A percentile compares a stretch with the other conserved stretches of the same genome.
phyloP scores from a whole-genome alignment of 2,888 invertebrate species.

The Hydrotaea diabolus region DNA sequence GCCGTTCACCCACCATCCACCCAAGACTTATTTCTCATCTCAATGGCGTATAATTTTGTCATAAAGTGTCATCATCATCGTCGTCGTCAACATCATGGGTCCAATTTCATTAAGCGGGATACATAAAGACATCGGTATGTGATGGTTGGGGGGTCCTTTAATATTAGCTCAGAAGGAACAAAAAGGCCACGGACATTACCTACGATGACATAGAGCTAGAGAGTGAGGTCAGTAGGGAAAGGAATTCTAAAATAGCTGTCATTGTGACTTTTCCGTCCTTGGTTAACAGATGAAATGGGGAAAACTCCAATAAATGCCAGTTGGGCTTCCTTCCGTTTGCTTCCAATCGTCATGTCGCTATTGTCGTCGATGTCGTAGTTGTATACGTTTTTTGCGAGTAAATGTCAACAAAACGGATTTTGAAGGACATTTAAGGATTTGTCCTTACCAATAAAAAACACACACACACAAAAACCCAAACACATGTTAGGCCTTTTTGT shows the following conservation, averaged over 20 bases:
- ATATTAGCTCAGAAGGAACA: neutral
- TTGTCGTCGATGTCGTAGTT: neutral
- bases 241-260: neutral
- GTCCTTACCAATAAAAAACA: neutral
- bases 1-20: neutral
- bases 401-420: neutral
- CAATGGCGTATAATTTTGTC: slow-evolving; percentile 14
- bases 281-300: neutral
- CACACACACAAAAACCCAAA: neutral
- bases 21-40: too few species aligned
- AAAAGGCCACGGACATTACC: neutral
- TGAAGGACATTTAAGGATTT: neutral
- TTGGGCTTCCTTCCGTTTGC: neutral
- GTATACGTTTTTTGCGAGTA: neutral
- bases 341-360: neutral
- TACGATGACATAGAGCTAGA: neutral
- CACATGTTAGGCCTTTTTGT: neutral
- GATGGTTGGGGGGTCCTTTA: neutral
- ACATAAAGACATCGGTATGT: neutral
- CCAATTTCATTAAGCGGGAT: neutral
- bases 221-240: neutral
- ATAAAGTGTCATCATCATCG: slow-evolving; percentile 32
- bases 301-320: neutral
- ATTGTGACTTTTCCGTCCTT: neutral
- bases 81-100: neutral